Conservation (phyloP, 2,797 vertebrate species). For the Eulemur coronatus region DNA sequence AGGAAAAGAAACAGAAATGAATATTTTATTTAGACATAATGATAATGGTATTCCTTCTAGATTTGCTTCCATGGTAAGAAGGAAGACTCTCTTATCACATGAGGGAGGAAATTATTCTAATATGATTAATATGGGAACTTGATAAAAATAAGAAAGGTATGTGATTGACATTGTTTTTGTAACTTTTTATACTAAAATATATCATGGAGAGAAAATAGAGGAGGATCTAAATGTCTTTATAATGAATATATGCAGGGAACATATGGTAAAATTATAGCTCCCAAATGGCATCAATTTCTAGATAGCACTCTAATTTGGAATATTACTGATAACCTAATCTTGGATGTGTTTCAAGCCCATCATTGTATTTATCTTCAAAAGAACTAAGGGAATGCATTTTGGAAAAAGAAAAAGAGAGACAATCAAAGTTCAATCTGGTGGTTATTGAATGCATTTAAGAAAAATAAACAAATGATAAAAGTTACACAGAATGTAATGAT, state of each 20-base stretch:
- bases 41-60: slow-evolving; percentile 57
- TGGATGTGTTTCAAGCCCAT: slow-evolving; percentile 59
- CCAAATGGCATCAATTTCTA: slow-evolving; percentile 64
- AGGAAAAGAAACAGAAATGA: slow-evolving; percentile 51
- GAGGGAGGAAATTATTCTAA: slow-evolving; percentile 55
- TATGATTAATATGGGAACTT: slow-evolving; percentile 72
- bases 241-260: slow-evolving; percentile 53
- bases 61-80: slow-evolving; percentile 59
- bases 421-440: not conserved
- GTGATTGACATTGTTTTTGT: slow-evolving; percentile 61
- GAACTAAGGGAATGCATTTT: not conserved
- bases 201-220: slow-evolving; percentile 50
- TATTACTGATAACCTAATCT: slow-evolving; percentile 57
- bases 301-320: slow-evolving; percentile 57
- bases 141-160: slow-evolving; percentile 70
- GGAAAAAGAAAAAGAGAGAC: not conserved
- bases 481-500: not conserved
- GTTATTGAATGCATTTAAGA: slow-evolving; percentile 21
- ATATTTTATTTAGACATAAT: slow-evolving; percentile 63
- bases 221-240: slow-evolving; percentile 55
- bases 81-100: slow-evolving; percentile 58
- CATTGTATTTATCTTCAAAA: slow-evolving; percentile 49
- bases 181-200: slow-evolving; percentile 61
- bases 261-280: slow-evolving; percentile 62
- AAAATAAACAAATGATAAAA: slow-evolving; percentile 40